Evolutionary conservation across 2,888 invertebrate species (phyloP).

Genomic region (Blomia tropicalis): DNA sequence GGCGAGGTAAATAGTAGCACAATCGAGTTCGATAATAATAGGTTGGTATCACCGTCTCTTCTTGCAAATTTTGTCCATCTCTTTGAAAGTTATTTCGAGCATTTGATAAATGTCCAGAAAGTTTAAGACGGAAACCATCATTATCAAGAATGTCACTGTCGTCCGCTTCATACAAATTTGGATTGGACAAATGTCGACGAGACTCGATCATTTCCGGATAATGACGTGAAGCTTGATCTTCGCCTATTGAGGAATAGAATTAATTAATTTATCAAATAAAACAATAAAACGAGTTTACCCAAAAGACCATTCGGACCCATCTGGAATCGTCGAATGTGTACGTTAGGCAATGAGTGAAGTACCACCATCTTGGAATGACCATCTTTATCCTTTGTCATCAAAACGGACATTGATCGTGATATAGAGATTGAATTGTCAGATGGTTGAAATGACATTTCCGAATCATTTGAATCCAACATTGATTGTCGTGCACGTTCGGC

Average conservation of each 20-base stretch:
- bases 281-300: no score
- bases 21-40: neutral
- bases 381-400: constrained; percentile 6
- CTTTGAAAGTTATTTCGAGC: neutral
- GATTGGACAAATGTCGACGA: no score
- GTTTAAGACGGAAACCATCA: neutral
- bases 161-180: neutral
- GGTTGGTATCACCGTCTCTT: neutral
- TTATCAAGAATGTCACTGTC: neutral
- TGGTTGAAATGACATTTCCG: neutral
- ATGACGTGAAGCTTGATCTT: no score
- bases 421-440: neutral
- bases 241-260: no score
- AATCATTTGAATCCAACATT: neutral
- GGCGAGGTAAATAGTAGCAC: neutral
- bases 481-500: neutral
- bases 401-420: neutral
- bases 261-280: no score
- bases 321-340: neutral
- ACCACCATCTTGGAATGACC: neutral
- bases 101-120: neutral
- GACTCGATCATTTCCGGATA: no score
- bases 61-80: neutral
- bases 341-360: neutral
- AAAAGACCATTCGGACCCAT: no score